phyloP scores from a whole-genome alignment of 2,113 vertebrate species.

The Siniperca chuatsi region DNA sequence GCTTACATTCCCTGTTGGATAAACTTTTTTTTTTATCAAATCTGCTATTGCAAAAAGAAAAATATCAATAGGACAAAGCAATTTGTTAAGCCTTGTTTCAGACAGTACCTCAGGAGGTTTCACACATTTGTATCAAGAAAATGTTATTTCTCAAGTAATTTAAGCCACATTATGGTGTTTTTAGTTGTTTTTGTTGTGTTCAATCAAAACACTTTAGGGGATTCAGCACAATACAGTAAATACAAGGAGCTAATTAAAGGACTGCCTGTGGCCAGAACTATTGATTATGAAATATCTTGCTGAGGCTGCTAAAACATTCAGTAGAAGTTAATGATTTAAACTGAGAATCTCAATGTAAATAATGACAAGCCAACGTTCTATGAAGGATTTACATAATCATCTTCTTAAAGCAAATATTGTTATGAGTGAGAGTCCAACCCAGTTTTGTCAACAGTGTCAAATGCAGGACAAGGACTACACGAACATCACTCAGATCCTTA shows the following conservation, averaged over 20 bases:
- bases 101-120: not conserved
- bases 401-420: not conserved
- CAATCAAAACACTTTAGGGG: not conserved
- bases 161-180: not conserved
- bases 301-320: slow-evolving; percentile 7
- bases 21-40: not conserved
- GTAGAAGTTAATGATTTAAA: slow-evolving; percentile 9
- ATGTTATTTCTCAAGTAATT: not conserved
- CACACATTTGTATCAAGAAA: not conserved
- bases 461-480: not conserved
- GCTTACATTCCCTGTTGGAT: not conserved
- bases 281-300: slow-evolving; percentile 21
- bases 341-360: not conserved
- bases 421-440: too few relatives aligned
- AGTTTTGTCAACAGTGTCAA: not conserved
- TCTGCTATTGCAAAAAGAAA: not conserved
- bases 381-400: not conserved
- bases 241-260: slow-evolving; percentile 33
- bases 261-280: not conserved
- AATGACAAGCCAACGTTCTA: not conserved
- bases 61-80: not conserved
- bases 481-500: too few relatives aligned
- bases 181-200: not conserved
- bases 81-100: not conserved
- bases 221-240: slow-evolving; percentile 25